Evolutionary conservation across 2,888 invertebrate species (phyloP), one percentile per base, ranked within the genome.

Genomic region (Patella depressa): DNA sequence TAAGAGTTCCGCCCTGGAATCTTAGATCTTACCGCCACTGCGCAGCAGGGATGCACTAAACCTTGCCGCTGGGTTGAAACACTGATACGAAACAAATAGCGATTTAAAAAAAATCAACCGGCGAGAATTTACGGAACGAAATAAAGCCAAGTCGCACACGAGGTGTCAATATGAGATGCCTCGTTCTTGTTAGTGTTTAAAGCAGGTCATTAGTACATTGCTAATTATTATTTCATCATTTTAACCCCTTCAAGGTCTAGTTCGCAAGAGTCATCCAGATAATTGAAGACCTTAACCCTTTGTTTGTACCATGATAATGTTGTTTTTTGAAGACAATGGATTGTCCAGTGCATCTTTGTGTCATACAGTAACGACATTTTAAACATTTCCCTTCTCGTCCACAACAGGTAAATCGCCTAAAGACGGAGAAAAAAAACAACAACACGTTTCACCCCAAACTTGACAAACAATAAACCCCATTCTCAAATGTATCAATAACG

Each of bases 161-260:
- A 45, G 45, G 45, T 45, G 45, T 45, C 45, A 45, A 45, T 9
- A 45, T 45, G 45, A 45, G 45, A 45, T 45, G 9, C 45, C 9
- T 7, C 45, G 9, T 45, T 45, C 45, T 45, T 45, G 45, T 9
- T 45, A 45, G 45, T 45, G 45, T 45, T 45, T 45, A 45, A 45
- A 45, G 45, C 45, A 45, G 45, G 45, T 45, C 45, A 45, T 45
- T 45, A 45, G 9, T 45, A 19, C 57, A 15, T 65, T 24, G 19
- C 65, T 65, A 65, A 65, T 65, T 65, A 65, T 65, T 65, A 65
- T 65, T 65, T 65, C 65, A 19, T 65, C 19, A 65, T 24, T 65
- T 65, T 19, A 11, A 11, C 59, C 65, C 24, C 24, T 65, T 65
- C 14, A 24, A 19, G 65, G 65, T 24, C 24, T 24, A 65, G 4